Evolutionary conservation across 2,888 invertebrate species (phyloP).

Genomic region (Oscheius sp.): DNA sequence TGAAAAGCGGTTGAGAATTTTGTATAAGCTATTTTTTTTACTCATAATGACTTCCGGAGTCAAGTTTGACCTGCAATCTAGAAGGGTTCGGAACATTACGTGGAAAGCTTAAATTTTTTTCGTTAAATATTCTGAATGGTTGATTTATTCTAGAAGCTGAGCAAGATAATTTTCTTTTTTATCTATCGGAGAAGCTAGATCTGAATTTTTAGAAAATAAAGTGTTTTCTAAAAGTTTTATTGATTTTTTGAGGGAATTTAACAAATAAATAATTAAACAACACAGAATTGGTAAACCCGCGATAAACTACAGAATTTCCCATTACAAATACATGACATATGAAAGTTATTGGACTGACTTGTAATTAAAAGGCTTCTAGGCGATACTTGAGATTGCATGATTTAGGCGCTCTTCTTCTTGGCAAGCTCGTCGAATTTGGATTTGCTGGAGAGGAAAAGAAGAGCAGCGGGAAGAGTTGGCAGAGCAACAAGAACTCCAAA

Average conservation of each 20-base stretch:
- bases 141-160: neutral
- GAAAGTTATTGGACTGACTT: neutral
- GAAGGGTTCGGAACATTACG: no score
- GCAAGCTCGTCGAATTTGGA: constrained; percentile 19
- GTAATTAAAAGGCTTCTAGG: neutral
- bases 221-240: neutral
- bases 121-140: no score
- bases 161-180: neutral
- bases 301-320: neutral
- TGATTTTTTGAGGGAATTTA: neutral
- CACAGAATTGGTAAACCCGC: constrained; percentile 3
- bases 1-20: no score
- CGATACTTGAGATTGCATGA: no score
- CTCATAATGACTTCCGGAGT: no score
- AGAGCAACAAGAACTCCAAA: constrained; percentile 93
- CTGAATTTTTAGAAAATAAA: neutral
- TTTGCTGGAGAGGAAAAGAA: constrained; percentile 31
- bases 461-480: constrained; percentile 72
- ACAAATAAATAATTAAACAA: neutral
- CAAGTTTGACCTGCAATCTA: no score
- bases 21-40: no score
- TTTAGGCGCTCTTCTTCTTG: constrained; percentile 33
- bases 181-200: neutral
- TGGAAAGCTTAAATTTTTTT: no score
- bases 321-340: constrained; percentile 5